A percentile compares a stretch with the other conserved stretches of the same genome.
Conservation (phyloP, 1,140 invertebrate genomes). For the Caenorhabditis inopinata region DNA sequence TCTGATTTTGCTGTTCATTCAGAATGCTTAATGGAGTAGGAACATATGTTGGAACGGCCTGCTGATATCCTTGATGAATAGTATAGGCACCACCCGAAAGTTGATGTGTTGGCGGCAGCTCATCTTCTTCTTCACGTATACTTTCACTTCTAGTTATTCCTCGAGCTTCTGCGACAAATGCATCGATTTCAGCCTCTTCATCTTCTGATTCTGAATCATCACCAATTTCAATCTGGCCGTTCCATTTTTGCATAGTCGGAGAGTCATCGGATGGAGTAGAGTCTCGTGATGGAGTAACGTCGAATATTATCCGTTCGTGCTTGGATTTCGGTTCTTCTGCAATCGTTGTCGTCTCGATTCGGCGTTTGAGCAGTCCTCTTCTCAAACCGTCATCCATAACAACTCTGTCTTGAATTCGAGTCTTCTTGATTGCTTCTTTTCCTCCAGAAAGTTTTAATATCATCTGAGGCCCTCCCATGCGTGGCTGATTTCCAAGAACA, state of each 20-base stretch:
- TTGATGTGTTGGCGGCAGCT: neutral
- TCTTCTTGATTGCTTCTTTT: constrained; percentile 8
- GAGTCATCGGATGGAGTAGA: neutral
- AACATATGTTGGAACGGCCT: neutral
- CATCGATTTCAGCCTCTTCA: constrained; percentile 39
- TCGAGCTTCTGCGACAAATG: constrained; percentile 9
- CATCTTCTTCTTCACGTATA: neutral
- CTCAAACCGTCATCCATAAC: neutral
- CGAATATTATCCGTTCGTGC: neutral
- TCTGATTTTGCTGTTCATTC: constrained; percentile 2
- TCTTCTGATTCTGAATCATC: constrained; percentile 1
- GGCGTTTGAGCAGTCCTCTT: neutral
- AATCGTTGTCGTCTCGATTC: neutral
- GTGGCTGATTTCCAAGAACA: neutral
- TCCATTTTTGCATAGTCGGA: constrained; percentile 21
- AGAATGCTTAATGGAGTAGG: constrained; percentile 3
- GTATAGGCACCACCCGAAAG: neutral
- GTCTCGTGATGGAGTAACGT: neutral
- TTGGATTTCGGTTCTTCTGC: neutral
- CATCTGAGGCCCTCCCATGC: neutral
- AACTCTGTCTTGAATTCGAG: constrained; percentile 13
- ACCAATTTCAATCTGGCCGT: constrained; percentile 29
- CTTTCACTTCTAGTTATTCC: neutral
- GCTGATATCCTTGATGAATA: neutral
- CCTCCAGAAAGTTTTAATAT: constrained; percentile 1